Evolutionary conservation across 2,888 invertebrate genomes (phyloP).

Genomic region (Drosophila melanosoma): DNA sequence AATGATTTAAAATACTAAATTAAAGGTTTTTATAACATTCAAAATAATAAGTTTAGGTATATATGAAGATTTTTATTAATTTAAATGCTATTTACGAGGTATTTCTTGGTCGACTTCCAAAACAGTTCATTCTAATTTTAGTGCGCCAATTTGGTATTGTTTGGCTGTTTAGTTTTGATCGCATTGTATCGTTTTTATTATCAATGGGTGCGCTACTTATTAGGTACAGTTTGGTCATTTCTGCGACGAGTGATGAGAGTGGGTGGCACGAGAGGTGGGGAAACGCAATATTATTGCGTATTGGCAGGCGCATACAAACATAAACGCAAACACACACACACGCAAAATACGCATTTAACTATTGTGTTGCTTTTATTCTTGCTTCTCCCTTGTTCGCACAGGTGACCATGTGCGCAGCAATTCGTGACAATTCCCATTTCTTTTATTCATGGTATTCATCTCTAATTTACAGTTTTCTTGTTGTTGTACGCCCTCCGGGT

Average conservation of each 20-base stretch:
- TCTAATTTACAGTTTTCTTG: slow-evolving; percentile 52
- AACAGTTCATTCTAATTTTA: slow-evolving; percentile 1
- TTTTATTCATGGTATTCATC: slow-evolving; percentile 17
- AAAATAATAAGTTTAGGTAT: not conserved
- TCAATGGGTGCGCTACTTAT: slow-evolving; percentile 52
- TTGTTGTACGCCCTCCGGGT: not conserved
- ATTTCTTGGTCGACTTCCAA: not conserved
- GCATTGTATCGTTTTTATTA: slow-evolving; percentile 53
- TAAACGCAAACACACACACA: not conserved
- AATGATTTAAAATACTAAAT: not conserved
- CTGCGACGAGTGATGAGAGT: not conserved
- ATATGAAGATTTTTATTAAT: not conserved
- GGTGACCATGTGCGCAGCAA: slow-evolving; percentile 54
- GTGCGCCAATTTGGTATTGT: slow-evolving; percentile 54
- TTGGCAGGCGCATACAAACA: slow-evolving; percentile 2
- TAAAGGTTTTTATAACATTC: not conserved
- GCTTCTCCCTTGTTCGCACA: slow-evolving; percentile 13
- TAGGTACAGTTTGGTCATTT: slow-evolving; percentile 35
- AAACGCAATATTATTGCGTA: slow-evolving; percentile 5
- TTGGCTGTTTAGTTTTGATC: slow-evolving; percentile 46
- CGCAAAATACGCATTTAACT: slow-evolving; percentile 26
- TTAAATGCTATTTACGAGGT: slow-evolving; percentile 11
- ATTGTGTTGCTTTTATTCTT: slow-evolving; percentile 22
- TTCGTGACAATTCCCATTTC: slow-evolving; percentile 59
- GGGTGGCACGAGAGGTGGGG: not conserved